Evolutionary conservation across 2,888 invertebrate genomes (phyloP).

Genomic region (Anorthoa munda): DNA sequence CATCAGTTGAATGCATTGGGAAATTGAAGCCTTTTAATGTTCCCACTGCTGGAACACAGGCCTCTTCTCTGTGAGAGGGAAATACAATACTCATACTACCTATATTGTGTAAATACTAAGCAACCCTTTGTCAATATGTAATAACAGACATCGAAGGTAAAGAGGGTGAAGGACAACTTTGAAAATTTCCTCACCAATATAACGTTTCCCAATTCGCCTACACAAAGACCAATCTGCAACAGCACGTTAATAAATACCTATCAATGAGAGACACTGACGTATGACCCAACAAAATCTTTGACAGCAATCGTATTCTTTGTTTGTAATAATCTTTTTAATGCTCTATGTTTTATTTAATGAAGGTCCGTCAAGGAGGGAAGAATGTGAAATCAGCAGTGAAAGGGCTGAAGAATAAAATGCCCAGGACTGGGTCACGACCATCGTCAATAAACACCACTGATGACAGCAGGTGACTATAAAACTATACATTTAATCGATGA

Average conservation of each 20-base stretch:
- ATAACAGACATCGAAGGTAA: not conserved
- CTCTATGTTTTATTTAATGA: constrained; percentile 27
- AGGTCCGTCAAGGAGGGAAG: constrained; percentile 88
- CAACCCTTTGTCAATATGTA: not conserved
- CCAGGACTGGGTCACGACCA: constrained; percentile 83
- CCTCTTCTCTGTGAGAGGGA: too few relatives aligned
- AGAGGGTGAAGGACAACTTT: not conserved
- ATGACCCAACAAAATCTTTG: constrained; percentile 3
- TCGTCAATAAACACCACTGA: constrained; percentile 87
- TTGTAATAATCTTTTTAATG: constrained; percentile 14
- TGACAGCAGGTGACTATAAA: constrained; percentile 82
- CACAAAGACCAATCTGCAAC: not conserved
- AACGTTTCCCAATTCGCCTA: not conserved
- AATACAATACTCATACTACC: not conserved
- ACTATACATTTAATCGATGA: not conserved
- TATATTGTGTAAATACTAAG: not conserved
- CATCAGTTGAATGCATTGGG: too few relatives aligned
- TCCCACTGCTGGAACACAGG: too few relatives aligned
- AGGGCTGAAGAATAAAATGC: constrained; percentile 86
- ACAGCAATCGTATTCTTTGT: not conserved
- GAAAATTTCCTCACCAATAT: not conserved
- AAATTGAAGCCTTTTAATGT: too few relatives aligned
- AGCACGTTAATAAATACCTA: not conserved
- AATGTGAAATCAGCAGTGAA: constrained; percentile 87
- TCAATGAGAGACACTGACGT: not conserved